Evolutionary conservation across 2,113 vertebrate genomes (phyloP), one percentile per base, ranked within the genome.

Genomic region (Phasianus colchicus): DNA sequence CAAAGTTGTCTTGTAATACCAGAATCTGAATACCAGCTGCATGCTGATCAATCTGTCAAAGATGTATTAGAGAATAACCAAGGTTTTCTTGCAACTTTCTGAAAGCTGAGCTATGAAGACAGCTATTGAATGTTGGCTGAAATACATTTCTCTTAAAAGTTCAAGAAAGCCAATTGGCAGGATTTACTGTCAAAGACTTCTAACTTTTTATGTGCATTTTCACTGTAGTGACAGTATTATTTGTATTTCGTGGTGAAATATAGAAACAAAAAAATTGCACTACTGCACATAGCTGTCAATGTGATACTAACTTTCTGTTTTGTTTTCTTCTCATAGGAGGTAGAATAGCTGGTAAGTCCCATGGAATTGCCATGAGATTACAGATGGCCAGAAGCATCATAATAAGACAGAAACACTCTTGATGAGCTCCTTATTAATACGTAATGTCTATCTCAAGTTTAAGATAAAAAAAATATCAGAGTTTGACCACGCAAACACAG

Each of bases 131-230:
- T 66, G 42, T 55, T 58, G 58, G 90, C 21, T 69, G 67, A 86
- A 50, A 77, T 9, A 71, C 8, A 72, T 12, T 78, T 36, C 47
- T 67, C 27, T 67, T 64, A 85, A 85, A 92, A 82, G 32, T 82
- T 20, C 57, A 82, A 55, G 47, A 91, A 75, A 75, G 8, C 42
- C 72, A 78, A 91, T 42, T 57, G 92, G 24, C 12, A 87, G 61
- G 34, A 78, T 21, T 65, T 87, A 75, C 48, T 61, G 24, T 60
- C 71, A 91, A 91, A 43, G 57, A 82, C 43, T 76, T 83, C 9
- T 81, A 85, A 78, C 11, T 74, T 92, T 86, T 96, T 65, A 88
- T 64, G 22, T 79, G 25, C 3, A 52, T 72, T 32, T 91, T 72
- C 55, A 89, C 12, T 47, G 66, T 32, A 72, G 29, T 61, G 66